Percentiles rank a stretch among this genome's conserved stretches.
Conservation (phyloP, 1,140 invertebrate species). For the Lerema accius region DNA sequence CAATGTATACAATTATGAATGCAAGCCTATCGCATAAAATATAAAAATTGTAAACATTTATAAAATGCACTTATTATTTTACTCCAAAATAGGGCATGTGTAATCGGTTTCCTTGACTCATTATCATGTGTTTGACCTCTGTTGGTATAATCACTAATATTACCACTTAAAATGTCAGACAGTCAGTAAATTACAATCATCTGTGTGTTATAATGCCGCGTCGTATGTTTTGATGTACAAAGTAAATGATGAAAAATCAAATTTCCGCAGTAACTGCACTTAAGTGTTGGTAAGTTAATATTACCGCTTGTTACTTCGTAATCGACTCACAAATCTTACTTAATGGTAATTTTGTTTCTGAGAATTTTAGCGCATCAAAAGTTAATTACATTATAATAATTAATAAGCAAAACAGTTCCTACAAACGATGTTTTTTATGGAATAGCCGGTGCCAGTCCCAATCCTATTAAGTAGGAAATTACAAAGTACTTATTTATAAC, state of each 20-base stretch:
- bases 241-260: slow-evolving; percentile 48
- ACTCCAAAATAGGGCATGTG: slow-evolving; percentile 28
- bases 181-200: slow-evolving; percentile 45
- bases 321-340: too few species aligned
- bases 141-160: slow-evolving; percentile 41
- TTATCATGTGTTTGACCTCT: slow-evolving; percentile 39
- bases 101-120: slow-evolving; percentile 32
- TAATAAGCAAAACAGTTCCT: too few species aligned
- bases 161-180: slow-evolving; percentile 54
- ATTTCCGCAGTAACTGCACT: slow-evolving; percentile 34
- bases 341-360: too few species aligned
- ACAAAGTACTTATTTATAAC: too few species aligned
- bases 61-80: slow-evolving; percentile 2
- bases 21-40: not conserved
- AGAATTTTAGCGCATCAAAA: too few species aligned
- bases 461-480: too few species aligned
- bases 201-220: slow-evolving; percentile 41
- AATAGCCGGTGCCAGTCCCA: too few species aligned
- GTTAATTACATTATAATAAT: too few species aligned
- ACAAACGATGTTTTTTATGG: too few species aligned
- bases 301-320: too few species aligned
- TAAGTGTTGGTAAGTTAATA: too few species aligned
- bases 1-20: slow-evolving; percentile 1
- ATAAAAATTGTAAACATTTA: not conserved
- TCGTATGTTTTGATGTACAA: slow-evolving; percentile 44